Base-by-base conservation (phyloP, 2,113 vertebrate species). In the Amazona vittata region DNA sequence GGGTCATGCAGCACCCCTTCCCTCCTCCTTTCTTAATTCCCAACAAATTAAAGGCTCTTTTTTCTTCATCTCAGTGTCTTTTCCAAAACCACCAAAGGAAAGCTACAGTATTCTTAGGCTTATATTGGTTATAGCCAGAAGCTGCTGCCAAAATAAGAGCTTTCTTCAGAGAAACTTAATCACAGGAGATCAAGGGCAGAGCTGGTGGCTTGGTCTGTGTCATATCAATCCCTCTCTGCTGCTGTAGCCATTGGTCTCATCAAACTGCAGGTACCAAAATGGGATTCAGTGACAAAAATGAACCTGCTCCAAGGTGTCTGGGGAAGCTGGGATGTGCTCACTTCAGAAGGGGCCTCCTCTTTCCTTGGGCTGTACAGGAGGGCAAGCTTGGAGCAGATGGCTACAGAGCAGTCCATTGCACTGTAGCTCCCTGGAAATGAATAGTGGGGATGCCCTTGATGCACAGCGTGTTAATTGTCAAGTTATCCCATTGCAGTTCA, bases 361-460 rank as follows among this genome's bases (percentile, higher is more conserved):
- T 59, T 21, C 71, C 73, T 60, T 26, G 29, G 33, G 3, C 22
- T 39, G 15, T 44, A 4, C 7, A 37, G 39, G 50, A 52, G 46
- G 44, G 43, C 15, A 4, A 68, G 47, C 62, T 33, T 18, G 9
- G 59, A 46, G n/a, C 46, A 35, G 50, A 19, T 20, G 39, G 44
- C 21, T 15, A 6, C 10, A 7, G 28, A 6, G 19, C 6, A 15
- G 16, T 33, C 35, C 19, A 9, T 39, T 33, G 46, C n/a, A 3
- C 21, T 13, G 39, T 1, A 41, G 44, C 28, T 29, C 37, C n/a
- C 73, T 28, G 19, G 35, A 39, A 57, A 57, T 1, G 43, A 14
- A 5, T 0, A 20, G 5, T 17, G 59, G 2, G 6, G 18, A 31
- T 7, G 5, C 39, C 31, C 26, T 21, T 15, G 3, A 9, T 37